Conservation (phyloP, 2,888 invertebrate genomes). For the Tridacna gigas region DNA sequence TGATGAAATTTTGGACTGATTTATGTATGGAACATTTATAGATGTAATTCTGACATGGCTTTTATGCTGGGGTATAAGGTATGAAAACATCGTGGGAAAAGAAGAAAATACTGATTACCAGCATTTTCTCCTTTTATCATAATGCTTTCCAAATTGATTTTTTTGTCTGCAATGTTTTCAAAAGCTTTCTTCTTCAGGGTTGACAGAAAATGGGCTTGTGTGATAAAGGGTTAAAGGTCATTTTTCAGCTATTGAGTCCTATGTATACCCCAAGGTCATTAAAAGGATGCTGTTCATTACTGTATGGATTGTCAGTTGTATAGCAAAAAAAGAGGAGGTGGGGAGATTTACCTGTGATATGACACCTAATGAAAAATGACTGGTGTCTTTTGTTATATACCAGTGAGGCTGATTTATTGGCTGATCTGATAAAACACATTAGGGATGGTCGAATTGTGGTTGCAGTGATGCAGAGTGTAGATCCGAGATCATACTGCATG, state of each 20-base stretch:
- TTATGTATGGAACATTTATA: too few species aligned
- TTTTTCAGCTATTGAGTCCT: conserved; percentile 56
- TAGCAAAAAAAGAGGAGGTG: conserved; percentile 1
- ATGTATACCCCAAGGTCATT: conserved; percentile 30
- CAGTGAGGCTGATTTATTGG: conserved; percentile 6
- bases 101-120: not conserved
- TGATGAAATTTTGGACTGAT: too few species aligned
- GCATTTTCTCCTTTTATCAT: not conserved
- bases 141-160: not conserved
- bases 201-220: not conserved
- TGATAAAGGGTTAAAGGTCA: conserved; percentile 12
- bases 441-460: not conserved
- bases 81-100: not conserved
- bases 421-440: conserved; percentile 3
- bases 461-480: too few species aligned
- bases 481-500: too few species aligned
- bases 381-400: conserved; percentile 32
- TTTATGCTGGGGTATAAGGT: too few species aligned
- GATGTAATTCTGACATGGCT: too few species aligned
- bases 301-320: conserved; percentile 19
- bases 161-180: not conserved
- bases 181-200: not conserved
- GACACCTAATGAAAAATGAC: conserved; percentile 50
- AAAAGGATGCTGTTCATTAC: conserved; percentile 46
- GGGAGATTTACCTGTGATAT: conserved; percentile 32